Conservation (phyloP, 2,113 vertebrate species). For the Budorcas taxicolor region DNA sequence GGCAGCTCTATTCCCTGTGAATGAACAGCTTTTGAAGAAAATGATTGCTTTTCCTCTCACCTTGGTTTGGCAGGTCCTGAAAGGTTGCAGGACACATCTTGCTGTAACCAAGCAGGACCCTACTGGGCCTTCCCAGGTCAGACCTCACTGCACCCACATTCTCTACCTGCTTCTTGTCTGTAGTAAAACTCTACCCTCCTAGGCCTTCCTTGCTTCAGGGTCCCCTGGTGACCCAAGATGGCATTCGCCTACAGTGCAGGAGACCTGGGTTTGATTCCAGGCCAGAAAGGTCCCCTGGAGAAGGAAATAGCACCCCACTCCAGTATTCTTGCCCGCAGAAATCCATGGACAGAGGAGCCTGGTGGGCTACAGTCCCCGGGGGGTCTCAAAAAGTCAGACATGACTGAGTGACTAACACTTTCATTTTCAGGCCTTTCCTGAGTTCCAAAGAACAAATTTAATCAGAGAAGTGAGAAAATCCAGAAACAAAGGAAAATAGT, state of each 20-base stretch:
- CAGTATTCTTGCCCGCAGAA: background rate
- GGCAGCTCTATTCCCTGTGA: background rate
- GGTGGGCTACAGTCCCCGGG: background rate
- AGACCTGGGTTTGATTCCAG: background rate
- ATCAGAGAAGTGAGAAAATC: background rate
- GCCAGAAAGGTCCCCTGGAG: background rate
- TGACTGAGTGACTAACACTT: background rate
- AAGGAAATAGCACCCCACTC: background rate
- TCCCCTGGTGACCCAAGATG: background rate
- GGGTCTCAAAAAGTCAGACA: background rate
- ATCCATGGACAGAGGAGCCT: background rate
- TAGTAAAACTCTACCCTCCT: background rate
- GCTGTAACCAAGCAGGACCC: background rate
- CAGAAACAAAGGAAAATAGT: background rate
- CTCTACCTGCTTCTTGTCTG: background rate
- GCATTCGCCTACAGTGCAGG: background rate
- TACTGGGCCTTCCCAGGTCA: background rate
- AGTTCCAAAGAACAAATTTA: background rate
- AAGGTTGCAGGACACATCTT: background rate
- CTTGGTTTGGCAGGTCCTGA: background rate
- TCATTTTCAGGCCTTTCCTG: background rate
- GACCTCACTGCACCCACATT: background rate
- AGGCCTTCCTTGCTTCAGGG: background rate
- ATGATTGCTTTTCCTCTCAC: background rate
- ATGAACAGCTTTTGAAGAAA: background rate